A percentile compares a stretch with the other conserved stretches of the same genome.
Evolutionary conservation across 2,113 vertebrate species (phyloP).

Genomic region (Corynorhinus townsendii): DNA sequence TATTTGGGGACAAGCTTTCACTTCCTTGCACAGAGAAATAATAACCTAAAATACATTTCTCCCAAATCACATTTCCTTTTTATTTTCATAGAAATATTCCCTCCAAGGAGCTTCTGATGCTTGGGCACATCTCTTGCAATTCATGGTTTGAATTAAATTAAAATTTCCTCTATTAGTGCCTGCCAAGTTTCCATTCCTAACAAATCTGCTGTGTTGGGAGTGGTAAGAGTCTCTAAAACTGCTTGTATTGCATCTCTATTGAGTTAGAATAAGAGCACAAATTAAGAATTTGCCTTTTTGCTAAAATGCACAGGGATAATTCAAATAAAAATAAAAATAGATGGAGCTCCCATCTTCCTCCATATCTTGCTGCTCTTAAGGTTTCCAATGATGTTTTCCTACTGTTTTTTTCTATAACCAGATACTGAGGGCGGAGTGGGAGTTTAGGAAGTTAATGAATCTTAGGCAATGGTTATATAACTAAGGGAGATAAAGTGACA

Average conservation of each 20-base stretch:
- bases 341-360: not conserved
- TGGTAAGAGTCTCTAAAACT: not conserved
- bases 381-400: not conserved
- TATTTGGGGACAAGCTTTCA: conserved; percentile 41
- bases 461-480: not conserved
- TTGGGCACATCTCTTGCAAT: conserved; percentile 2
- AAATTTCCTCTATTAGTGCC: conserved; percentile 17
- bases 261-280: conserved; percentile 27
- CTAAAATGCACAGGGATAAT: not conserved
- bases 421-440: not conserved
- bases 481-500: not conserved
- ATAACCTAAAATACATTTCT: conserved; percentile 41
- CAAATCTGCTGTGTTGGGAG: conserved; percentile 9
- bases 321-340: conserved; percentile 31
- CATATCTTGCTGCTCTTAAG: not conserved
- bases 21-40: conserved; percentile 49
- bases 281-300: conserved; percentile 35
- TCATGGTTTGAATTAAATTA: conserved; percentile 49
- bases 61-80: conserved; percentile 54
- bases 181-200: conserved; percentile 45
- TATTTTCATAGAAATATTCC: conserved; percentile 29
- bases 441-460: conserved; percentile 5
- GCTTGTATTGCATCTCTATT: conserved; percentile 7
- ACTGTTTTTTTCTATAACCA: not conserved
- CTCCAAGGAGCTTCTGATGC: conserved; percentile 9